Conservation (phyloP, 1,140 invertebrate species). For the Scylla paramamosain region DNA sequence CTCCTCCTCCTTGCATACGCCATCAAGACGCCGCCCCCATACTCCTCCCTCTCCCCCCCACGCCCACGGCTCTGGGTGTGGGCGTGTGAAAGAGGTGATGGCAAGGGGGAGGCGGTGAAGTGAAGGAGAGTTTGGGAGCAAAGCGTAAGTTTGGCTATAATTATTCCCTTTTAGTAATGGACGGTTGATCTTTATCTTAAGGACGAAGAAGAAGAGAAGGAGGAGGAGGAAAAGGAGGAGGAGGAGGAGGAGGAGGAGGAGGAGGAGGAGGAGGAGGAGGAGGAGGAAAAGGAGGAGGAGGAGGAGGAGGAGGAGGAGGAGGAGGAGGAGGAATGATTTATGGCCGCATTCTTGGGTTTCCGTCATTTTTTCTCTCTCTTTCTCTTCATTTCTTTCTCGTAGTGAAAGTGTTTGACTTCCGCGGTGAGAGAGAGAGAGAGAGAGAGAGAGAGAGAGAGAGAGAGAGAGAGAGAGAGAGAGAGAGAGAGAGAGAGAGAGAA, state of each 20-base stretch:
- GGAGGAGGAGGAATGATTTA: neutral
- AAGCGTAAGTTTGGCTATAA: neutral
- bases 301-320: neutral
- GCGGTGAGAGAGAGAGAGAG: too few relatives aligned
- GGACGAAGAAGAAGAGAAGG: too few relatives aligned
- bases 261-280: too few relatives aligned
- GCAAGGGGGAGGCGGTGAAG: neutral
- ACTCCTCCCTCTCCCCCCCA: neutral
- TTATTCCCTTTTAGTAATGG: neutral
- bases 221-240: too few relatives aligned
- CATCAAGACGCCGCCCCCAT: neutral
- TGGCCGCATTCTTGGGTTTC: too few relatives aligned
- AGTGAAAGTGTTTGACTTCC: too few relatives aligned
- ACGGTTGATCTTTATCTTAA: neutral
- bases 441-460: too few relatives aligned
- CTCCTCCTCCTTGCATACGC: constrained; percentile 17
- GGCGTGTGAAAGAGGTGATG: neutral
- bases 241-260: neutral
- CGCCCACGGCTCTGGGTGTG: neutral
- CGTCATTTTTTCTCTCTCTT: too few relatives aligned
- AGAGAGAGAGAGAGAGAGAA: too few relatives aligned
- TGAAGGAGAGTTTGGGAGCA: neutral
- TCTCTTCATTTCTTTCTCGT: too few relatives aligned
- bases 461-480: too few relatives aligned
- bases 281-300: too few relatives aligned